These are phyloP conservation scores for Cepaea nemoralis DNA, from an alignment of 1,140 invertebrate species.

Conservation along the genomic window DNA sequence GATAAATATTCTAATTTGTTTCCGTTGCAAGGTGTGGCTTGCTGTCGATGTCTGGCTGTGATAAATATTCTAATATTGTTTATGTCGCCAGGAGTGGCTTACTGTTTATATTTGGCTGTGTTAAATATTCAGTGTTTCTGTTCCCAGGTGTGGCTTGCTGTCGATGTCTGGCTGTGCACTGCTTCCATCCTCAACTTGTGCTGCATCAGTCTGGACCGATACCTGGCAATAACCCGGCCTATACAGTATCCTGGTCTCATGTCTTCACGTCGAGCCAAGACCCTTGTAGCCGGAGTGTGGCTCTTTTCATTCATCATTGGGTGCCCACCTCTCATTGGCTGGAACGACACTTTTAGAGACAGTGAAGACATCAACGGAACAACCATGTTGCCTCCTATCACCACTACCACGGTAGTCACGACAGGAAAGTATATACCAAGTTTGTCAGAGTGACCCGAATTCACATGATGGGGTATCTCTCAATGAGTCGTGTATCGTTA, in stretches of 20 bases:
- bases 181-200: slow-evolving; percentile 74
- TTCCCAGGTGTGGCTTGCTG: slow-evolving; percentile 70
- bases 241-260: slow-evolving; percentile 82
- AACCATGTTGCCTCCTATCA: background rate
- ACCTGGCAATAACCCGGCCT: slow-evolving; percentile 74
- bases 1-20: too few relatives aligned
- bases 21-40: too few relatives aligned
- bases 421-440: background rate
- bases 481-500: background rate
- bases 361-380: slow-evolving; percentile 5
- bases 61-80: too few relatives aligned
- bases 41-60: too few relatives aligned
- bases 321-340: slow-evolving; percentile 93
- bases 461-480: too few relatives aligned
- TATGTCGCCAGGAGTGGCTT: too few relatives aligned
- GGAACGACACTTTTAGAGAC: slow-evolving; percentile 73
- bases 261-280: slow-evolving; percentile 84
- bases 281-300: slow-evolving; percentile 92
- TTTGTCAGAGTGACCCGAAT: background rate
- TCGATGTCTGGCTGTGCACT: slow-evolving; percentile 74
- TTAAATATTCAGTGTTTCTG: background rate
- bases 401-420: background rate
- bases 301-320: slow-evolving; percentile 89
- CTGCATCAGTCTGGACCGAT: slow-evolving; percentile 74
- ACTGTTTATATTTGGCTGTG: background rate